A percentile compares a stretch with the other conserved stretches of the same genome.
Evolutionary conservation across 2,888 invertebrate species (phyloP).

Genomic region (Gryllus longicercus): DNA sequence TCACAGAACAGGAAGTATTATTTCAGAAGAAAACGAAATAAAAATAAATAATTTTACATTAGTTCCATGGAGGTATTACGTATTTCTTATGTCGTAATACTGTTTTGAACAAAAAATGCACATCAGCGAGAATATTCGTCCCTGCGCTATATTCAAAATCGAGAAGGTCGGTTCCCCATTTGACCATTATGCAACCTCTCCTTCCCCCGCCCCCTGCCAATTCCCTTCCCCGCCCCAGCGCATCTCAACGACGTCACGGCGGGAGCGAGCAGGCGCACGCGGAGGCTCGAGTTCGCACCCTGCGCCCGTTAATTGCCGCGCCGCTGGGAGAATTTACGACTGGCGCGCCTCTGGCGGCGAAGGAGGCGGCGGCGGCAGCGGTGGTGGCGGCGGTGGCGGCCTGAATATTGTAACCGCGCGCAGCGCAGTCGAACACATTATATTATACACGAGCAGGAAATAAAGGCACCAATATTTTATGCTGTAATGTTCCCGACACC

Average conservation of each 20-base stretch:
- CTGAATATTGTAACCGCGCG: conserved; percentile 11
- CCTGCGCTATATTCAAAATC: no score
- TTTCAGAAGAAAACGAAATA: no score
- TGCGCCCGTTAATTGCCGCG: neutral
- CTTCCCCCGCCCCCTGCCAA: no score
- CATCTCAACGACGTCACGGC: conserved; percentile 17
- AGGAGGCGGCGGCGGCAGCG: neutral
- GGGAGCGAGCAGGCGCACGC: neutral
- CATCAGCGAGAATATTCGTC: no score
- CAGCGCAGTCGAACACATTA: conserved; percentile 20
- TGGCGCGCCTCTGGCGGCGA: neutral
- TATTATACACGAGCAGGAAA: conserved; percentile 17
- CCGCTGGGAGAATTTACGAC: neutral
- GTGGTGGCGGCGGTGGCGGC: neutral
- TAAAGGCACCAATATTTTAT: conserved; percentile 17
- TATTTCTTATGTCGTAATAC: no score
- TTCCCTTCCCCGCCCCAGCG: neutral
- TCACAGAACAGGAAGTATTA: no score
- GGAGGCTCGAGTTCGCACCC: conserved; percentile 18
- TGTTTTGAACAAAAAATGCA: no score
- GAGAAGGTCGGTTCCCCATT: no score
- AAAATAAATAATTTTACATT: no score
- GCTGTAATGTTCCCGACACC: conserved; percentile 17
- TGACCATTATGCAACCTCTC: no score
- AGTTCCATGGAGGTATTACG: no score